These are phyloP conservation scores for Urocitellus parryii DNA, from an alignment of 2,113 vertebrate species.

Conservation along the genomic window DNA sequence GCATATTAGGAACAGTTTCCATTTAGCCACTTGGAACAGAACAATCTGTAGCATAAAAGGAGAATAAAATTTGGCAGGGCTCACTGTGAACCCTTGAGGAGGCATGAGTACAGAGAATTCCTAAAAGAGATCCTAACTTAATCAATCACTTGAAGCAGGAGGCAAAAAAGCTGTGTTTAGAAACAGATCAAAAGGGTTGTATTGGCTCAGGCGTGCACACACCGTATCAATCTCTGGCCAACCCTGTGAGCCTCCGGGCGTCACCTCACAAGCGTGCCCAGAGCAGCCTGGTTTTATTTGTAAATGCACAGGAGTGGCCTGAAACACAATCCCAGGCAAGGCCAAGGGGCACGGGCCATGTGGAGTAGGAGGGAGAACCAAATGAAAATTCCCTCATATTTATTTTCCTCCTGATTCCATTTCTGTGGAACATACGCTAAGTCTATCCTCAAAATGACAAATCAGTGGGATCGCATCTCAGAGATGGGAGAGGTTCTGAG, in stretches of 20 bases:
- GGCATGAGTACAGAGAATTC: conserved; percentile 63
- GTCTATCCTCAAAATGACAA: conserved; percentile 84
- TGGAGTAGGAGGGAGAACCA: conserved; percentile 74
- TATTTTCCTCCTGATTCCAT: conserved; percentile 84
- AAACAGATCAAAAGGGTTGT: conserved; percentile 77
- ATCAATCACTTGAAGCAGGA: conserved; percentile 70
- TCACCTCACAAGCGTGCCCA: conserved; percentile 62
- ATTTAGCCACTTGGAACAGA: conserved; percentile 67
- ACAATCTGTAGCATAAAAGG: conserved; percentile 63
- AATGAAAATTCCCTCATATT: conserved; percentile 80
- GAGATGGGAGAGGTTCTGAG: conserved; percentile 49
- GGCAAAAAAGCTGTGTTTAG: conserved; percentile 52
- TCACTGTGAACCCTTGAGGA: neutral
- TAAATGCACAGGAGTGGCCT: conserved; percentile 50
- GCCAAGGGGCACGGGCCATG: conserved; percentile 62
- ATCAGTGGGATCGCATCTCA: conserved; percentile 62
- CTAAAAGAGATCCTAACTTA: conserved; percentile 73
- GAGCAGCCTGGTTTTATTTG: conserved; percentile 76
- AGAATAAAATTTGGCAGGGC: conserved; percentile 62
- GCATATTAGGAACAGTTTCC: conserved; percentile 71
- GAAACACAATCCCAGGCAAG: conserved; percentile 77
- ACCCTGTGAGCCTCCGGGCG: conserved; percentile 66
- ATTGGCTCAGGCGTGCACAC: conserved; percentile 58
- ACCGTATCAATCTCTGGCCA: conserved; percentile 79
- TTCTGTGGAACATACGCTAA: conserved; percentile 82